Base-by-base conservation (phyloP, 2,113 vertebrate genomes). In the Lates calcarifer region DNA sequence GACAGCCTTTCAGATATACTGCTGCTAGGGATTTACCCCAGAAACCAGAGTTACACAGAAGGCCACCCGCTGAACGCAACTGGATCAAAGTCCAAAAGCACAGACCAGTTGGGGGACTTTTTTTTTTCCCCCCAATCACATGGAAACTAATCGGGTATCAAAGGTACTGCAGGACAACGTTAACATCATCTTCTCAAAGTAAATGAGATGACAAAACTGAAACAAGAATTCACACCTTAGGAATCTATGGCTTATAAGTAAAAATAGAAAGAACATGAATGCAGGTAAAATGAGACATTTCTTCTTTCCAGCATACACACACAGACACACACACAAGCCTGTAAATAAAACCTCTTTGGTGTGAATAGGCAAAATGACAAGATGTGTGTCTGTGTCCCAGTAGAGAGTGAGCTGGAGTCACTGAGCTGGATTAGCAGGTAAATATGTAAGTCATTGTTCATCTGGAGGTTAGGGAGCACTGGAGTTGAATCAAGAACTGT, bases 361-460 rank as follows among this genome's bases (percentile, higher is more conserved):
- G 45, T 71, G 47, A 76, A 43, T 18, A 77, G 41, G 56, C n/a
- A 49, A 49, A 83, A 20, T 66, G 26, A 73, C 37, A 60, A 41
- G 74, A 63, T 73, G 49, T 64, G 39, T 51, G 29, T 74, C 11
- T 61, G 39, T 51, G n/a, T 77, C 45, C 31, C 29, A 71, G 31
- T 20, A 22, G 33, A 72, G 45, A 66, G 45, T 18, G 68, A 70
- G 49, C 22, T 56, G 35, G 55, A 84, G 70, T 67, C 71, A 71
- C 51, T 0, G 26, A 79, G 79, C 81, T 29, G 57, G 51, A 72
- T 90, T 84, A 83, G 49, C 60, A 79, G 79, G 80, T 77, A 81
- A 89, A 81, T 87, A 74, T 68, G 78, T 75, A 90, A 83, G 62
- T 77, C 71, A 77, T 31, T 82, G 77, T 72, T 79, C 12, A 4